Base-by-base conservation (phyloP, 2,888 invertebrate species). In the Archips xylosteana region DNA sequence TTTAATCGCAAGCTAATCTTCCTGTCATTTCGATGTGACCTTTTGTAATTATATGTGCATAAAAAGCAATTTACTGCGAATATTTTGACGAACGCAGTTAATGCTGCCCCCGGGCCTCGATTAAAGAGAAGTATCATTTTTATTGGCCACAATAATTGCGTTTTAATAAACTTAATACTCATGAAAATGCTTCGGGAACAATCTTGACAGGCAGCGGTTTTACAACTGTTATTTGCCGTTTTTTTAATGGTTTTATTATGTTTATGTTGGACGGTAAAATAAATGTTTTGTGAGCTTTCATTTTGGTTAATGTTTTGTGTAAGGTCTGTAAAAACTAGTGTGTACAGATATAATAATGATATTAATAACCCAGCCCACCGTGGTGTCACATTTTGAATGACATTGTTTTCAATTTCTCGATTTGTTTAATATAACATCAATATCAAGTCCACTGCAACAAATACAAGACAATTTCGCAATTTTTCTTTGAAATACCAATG, bases 61-160 rank as follows among this genome's bases (percentile, higher is more conserved):
- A 78, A 79, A 82, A 81, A 78, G 77, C 82, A 78, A 79, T 80
- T 77, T 77, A 71, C 78, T 63, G 49, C 59, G 70, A 67, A 75
- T 73, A 66, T 68, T 70, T 70, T 79, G 70, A 71, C 70, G 76
- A 79, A 77, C 65, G 71, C 70, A 71, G 78, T 78, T 79, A 81
- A 80, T 80, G 78, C 75, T 71, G 70, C 81, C 84, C 83, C 77
- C 65, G 76, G 84, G 87, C 84, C 79, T 83, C 79, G 82, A 85
- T 88, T 89, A 89, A 81, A 83, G 78, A 77, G 78, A 76, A 77
- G 77, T 78, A 83, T 81, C 79, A 71, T 79, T 82, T 86, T 86
- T 87, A 88, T 89, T 84, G 85, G 83, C 84, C 83, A 81, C 85
- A 85, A 89, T 89, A 90, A 90, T 89, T 89, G 85, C 85, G 83